Conservation (phyloP, 1,140 invertebrate genomes). For the Cydia splendana region DNA sequence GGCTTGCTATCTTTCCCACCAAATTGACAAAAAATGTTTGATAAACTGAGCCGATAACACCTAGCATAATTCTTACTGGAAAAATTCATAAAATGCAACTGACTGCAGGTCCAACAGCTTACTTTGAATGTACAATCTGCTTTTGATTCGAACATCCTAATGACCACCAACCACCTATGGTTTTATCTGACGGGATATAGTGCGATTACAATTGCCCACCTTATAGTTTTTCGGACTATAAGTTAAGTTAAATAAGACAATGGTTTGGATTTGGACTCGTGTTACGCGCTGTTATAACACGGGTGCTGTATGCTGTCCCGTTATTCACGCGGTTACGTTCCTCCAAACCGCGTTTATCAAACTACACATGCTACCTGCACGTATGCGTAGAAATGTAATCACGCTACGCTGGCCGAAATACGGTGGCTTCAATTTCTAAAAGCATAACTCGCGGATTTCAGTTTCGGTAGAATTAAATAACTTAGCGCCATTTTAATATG, state of each 20-base stretch:
- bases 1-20: too few species aligned
- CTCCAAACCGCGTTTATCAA: not conserved
- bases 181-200: too few species aligned
- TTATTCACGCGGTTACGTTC: constrained; percentile 33
- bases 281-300: not conserved
- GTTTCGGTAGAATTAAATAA: not conserved
- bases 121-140: too few species aligned
- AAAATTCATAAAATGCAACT: too few species aligned
- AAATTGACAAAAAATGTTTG: too few species aligned
- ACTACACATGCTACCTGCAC: not conserved
- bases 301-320: constrained; percentile 10
- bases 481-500: not conserved
- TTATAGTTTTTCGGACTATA: not conserved
- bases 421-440: not conserved
- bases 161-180: too few species aligned
- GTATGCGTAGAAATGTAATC: constrained; percentile 1
- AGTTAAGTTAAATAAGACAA: too few species aligned
- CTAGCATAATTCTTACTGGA: too few species aligned
- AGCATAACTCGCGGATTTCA: not conserved
- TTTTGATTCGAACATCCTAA: too few species aligned
- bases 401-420: constrained; percentile 7
- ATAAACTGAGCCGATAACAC: too few species aligned
- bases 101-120: too few species aligned
- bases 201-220: too few species aligned
- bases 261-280: not conserved